Conservation (phyloP, 2,113 vertebrate species). For the Neodontobutis hainanensis region DNA sequence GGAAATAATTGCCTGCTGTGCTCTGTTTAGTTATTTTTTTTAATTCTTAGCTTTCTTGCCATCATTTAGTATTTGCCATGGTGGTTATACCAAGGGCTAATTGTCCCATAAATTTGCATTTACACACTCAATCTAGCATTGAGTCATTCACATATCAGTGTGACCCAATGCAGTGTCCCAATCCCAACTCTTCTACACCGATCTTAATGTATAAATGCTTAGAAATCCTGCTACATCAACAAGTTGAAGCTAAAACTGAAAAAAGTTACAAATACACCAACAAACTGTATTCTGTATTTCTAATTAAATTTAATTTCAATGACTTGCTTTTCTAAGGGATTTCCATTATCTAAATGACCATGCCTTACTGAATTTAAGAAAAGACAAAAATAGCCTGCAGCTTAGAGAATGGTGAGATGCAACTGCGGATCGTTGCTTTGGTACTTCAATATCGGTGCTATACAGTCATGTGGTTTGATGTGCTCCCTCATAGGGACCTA, state of each 20-base stretch:
- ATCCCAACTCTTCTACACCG: conserved; percentile 2
- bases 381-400: conserved; percentile 52
- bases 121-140: too few relatives aligned
- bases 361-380: conserved; percentile 10
- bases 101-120: too few relatives aligned
- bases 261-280: background rate
- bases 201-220: conserved; percentile 9
- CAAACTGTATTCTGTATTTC: conserved; percentile 15
- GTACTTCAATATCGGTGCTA: conserved; percentile 57
- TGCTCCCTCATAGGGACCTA: conserved; percentile 39
- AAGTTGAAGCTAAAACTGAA: conserved; percentile 2
- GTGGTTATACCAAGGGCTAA: conserved; percentile 48
- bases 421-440: conserved; percentile 30
- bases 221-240: conserved; percentile 5
- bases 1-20: conserved; percentile 35
- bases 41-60: conserved; percentile 49
- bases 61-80: conserved; percentile 59
- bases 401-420: conserved; percentile 27
- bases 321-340: conserved; percentile 17
- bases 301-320: conserved; percentile 41
- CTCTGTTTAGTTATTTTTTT: too few relatives aligned
- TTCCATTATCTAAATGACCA: conserved; percentile 37
- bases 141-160: too few relatives aligned
- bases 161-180: background rate
- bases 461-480: conserved; percentile 44